Percentiles rank a stretch among this genome's conserved stretches.
Conservation (phyloP, 2,797 vertebrate species). For the Enteromius radiatus region DNA sequence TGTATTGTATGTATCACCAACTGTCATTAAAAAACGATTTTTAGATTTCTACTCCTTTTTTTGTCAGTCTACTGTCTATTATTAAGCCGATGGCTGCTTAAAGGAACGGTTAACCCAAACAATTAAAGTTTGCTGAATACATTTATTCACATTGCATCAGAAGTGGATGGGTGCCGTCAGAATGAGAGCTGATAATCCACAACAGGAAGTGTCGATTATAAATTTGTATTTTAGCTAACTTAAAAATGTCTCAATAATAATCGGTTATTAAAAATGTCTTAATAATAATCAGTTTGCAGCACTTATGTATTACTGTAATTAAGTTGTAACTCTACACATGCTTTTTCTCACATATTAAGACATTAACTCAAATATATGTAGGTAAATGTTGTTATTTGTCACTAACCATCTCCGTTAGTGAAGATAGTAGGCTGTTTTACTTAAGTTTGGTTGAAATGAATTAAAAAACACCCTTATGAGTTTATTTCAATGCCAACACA, state of each 20-base stretch:
- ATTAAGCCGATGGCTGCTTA: not conserved
- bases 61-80: not conserved
- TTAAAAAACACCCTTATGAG: too few species aligned
- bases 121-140: not conserved
- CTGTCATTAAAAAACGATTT: constrained; percentile 48
- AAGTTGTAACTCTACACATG: too few species aligned
- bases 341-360: not conserved
- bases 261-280: not conserved
- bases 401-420: not conserved
- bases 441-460: not conserved
- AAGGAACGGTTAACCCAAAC: not conserved
- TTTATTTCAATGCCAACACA: not conserved
- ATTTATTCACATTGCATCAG: not conserved
- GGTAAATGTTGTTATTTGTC: not conserved
- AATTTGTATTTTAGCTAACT: not conserved
- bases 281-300: not conserved
- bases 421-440: not conserved
- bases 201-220: not conserved
- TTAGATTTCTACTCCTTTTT: constrained; percentile 41
- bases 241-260: not conserved
- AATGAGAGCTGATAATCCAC: not conserved
- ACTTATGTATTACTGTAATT: too few species aligned
- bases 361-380: not conserved
- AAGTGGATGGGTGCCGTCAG: not conserved
- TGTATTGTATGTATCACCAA: constrained; percentile 42